Percentiles rank a stretch among this genome's conserved stretches.
phyloP scores from a whole-genome alignment of 2,888 invertebrate genomes.

The Zaprionus bogoriensis region DNA sequence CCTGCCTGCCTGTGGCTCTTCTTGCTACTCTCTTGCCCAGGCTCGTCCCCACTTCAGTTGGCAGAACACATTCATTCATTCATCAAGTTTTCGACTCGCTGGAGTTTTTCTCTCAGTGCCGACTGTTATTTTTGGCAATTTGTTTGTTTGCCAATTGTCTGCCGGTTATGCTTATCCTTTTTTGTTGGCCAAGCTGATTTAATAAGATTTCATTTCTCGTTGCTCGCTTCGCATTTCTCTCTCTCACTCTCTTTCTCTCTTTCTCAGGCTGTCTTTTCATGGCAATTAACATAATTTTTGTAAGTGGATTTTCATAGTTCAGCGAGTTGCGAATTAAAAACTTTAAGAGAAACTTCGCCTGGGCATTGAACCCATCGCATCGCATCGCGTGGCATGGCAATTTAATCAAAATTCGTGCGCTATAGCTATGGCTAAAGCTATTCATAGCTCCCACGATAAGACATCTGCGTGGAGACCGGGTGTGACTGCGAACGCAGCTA shows the following conservation, averaged over 20 bases:
- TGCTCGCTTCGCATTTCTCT: background rate
- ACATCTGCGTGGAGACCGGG: conserved; percentile 16
- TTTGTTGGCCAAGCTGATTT: conserved; percentile 53
- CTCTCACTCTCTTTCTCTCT: background rate
- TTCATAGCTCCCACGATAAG: conserved; percentile 30
- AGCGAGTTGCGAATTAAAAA: conserved; percentile 53
- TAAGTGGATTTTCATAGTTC: conserved; percentile 73
- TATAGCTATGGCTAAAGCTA: too few species aligned
- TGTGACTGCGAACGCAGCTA: conserved; percentile 40
- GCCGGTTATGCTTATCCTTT: conserved; percentile 62
- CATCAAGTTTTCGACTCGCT: conserved; percentile 48
- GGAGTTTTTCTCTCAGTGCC: conserved; percentile 41
- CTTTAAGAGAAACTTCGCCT: conserved; percentile 59
- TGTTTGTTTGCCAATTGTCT: conserved; percentile 79
- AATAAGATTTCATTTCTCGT: conserved; percentile 67
- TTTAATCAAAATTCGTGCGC: conserved; percentile 50
- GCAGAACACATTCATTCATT: conserved; percentile 55
- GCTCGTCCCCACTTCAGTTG: conserved; percentile 19
- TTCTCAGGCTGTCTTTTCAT: conserved; percentile 37
- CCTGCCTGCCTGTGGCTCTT: background rate
- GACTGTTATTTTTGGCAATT: conserved; percentile 69
- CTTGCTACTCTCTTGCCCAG: background rate
- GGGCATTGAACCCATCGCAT: conserved; percentile 55
- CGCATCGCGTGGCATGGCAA: background rate
- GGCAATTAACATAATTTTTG: conserved; percentile 77